Evolutionary conservation across 2,797 vertebrate genomes (phyloP), one percentile per base, ranked within the genome.

Genomic region (Gymnocypris eckloni): DNA sequence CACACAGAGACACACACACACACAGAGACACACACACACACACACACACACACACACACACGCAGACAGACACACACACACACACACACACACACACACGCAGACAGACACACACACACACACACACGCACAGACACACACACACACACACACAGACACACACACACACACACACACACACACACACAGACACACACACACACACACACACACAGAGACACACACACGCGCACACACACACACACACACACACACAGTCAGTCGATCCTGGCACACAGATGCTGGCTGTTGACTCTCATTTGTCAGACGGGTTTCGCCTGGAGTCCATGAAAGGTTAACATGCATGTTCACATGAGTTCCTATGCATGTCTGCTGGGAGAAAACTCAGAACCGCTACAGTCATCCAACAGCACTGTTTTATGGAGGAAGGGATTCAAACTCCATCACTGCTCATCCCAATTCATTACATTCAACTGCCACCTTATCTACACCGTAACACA

Each of bases 241-340:
- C 69, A 45, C 45, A 45, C 45, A 12, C 22, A 54, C 70, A 25
- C 69, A 52, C 82, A 59, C 61, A 82, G 82, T 82, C 83, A 87
- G 84, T 50, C 0, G 56, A 25, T 87, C 80, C 84, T 64, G 48
- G 67, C 82, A 81, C 84, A 86, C 90, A 91, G 89, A 91, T 91
- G 90, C 87, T 89, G 85, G 87, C 87, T 89, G 89, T 90, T 90
- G 91, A 89, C 88, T 91, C 81, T 75, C 86, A 89, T 91, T 91
- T 90, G 89, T 91, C 90, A 89, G 87, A 88, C 52, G 79, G 89
- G 82, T 89, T 86, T 88, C 73, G 84, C 85, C 85, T 54, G 66
- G 86, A 90, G 87, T 66, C 45, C 54, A 39, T 64, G 70, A 84
- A 88, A 82, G 91, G 92, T 91, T 87, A 90, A 86, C 91, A 91